A percentile compares a stretch with the other conserved stretches of the same genome.
phyloP scores from a whole-genome alignment of 2,888 invertebrate species.

The Eudemis profundana region DNA sequence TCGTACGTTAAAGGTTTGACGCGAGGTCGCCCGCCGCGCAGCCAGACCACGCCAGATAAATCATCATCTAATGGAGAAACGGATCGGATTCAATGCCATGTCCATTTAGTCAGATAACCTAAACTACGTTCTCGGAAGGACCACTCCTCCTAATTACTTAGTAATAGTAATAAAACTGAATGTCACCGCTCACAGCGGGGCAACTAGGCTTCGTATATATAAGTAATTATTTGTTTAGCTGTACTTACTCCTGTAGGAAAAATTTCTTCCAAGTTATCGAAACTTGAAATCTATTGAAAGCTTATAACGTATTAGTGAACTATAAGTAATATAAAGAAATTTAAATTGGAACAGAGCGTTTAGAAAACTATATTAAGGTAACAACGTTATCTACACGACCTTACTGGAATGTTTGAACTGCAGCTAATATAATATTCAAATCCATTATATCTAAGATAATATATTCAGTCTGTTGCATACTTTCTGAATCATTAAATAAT shows the following conservation, averaged over 20 bases:
- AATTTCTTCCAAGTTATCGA: too few species aligned
- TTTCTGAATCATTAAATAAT: conserved; percentile 16
- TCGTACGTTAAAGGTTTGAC: conserved; percentile 35
- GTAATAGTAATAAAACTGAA: conserved; percentile 19
- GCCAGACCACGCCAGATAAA: conserved; percentile 21
- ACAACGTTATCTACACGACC: background rate
- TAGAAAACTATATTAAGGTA: background rate
- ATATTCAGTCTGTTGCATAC: conserved; percentile 1
- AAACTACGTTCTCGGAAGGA: conserved; percentile 24
- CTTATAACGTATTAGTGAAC: too few species aligned
- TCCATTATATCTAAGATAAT: background rate
- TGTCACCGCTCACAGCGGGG: background rate
- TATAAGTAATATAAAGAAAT: too few species aligned
- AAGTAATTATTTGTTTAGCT: too few species aligned
- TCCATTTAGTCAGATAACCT: conserved; percentile 34
- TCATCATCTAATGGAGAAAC: conserved; percentile 31
- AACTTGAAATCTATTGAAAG: too few species aligned
- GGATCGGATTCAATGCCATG: conserved; percentile 38
- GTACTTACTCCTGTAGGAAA: too few species aligned
- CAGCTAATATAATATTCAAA: too few species aligned
- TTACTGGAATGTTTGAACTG: too few species aligned
- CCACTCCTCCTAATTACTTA: conserved; percentile 34
- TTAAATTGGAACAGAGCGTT: background rate
- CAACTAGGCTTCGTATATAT: background rate
- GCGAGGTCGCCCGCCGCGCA: conserved; percentile 34